Conservation (phyloP, 2,797 vertebrate genomes). For the Eutrigla gurnardus region DNA sequence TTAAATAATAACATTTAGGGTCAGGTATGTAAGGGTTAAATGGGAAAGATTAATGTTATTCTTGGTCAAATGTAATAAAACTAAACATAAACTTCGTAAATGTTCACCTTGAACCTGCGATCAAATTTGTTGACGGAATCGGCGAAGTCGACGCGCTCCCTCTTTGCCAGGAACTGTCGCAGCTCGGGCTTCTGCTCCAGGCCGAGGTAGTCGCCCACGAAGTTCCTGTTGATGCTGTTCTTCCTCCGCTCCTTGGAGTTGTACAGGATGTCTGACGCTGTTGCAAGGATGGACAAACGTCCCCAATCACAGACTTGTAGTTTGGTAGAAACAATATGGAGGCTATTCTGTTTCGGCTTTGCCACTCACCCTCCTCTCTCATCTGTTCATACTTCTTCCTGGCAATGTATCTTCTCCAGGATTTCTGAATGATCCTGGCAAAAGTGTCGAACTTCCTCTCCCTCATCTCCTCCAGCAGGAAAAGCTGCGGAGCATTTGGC, state of each 20-base stretch:
- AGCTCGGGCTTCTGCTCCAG: slow-evolving; percentile 95
- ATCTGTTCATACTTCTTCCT: slow-evolving; percentile 95
- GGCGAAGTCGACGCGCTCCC: slow-evolving; percentile 93
- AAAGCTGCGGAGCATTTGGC: slow-evolving; percentile 84
- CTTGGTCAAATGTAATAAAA: not conserved
- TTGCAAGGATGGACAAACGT: slow-evolving; percentile 7
- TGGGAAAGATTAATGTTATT: too few species aligned
- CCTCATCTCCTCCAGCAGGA: slow-evolving; percentile 97
- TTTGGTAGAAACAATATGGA: fast-evolving
- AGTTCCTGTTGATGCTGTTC: slow-evolving; percentile 99
- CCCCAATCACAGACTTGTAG: not conserved
- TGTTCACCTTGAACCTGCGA: slow-evolving; percentile 94
- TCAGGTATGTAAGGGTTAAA: not conserved
- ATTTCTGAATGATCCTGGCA: slow-evolving; percentile 95
- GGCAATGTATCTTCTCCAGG: slow-evolving; percentile 91
- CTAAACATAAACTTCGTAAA: not conserved
- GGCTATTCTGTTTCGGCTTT: not conserved
- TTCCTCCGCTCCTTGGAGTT: slow-evolving; percentile 93
- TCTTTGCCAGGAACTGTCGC: slow-evolving; percentile 92
- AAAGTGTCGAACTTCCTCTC: slow-evolving; percentile 96
- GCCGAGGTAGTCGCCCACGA: slow-evolving; percentile 96
- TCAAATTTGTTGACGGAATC: slow-evolving; percentile 96
- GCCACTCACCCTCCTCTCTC: slow-evolving; percentile 93
- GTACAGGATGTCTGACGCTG: slow-evolving; percentile 96
- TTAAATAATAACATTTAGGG: too few species aligned